phyloP scores from a whole-genome alignment of 2,113 vertebrate genomes.

The Steatornis caripensis region DNA sequence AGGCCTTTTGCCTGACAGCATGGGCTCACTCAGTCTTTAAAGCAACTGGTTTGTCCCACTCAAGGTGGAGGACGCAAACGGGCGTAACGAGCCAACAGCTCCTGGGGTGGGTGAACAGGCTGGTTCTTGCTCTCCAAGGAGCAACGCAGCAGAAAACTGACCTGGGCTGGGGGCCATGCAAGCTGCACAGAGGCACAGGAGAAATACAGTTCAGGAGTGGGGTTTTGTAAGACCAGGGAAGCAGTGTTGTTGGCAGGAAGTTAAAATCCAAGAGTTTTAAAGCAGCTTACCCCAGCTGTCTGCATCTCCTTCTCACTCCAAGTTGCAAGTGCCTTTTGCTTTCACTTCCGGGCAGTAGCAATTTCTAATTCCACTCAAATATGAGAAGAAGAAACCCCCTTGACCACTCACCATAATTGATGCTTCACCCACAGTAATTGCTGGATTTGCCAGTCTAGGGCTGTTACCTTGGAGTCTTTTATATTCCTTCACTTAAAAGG shows the following conservation, averaged over 20 bases:
- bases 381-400: neutral
- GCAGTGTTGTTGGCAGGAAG: neutral
- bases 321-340: neutral
- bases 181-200: neutral
- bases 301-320: neutral
- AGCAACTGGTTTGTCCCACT: neutral
- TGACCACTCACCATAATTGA: neutral
- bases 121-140: neutral
- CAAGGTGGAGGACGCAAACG: neutral
- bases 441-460: neutral
- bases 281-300: neutral
- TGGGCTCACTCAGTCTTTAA: neutral
- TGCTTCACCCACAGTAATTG: neutral
- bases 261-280: neutral
- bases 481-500: neutral
- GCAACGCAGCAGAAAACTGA: neutral
- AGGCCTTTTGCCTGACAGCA: accelerated
- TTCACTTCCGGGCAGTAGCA: neutral
- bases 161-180: neutral
- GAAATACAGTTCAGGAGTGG: neutral
- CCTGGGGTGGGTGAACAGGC: neutral
- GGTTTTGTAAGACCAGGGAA: neutral
- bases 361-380: neutral
- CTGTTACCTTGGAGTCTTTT: neutral
- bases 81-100: neutral